Percentiles rank a stretch among this genome's conserved stretches.
phyloP scores from a whole-genome alignment of 2,888 invertebrate species.

The Coelopa pilipes region DNA sequence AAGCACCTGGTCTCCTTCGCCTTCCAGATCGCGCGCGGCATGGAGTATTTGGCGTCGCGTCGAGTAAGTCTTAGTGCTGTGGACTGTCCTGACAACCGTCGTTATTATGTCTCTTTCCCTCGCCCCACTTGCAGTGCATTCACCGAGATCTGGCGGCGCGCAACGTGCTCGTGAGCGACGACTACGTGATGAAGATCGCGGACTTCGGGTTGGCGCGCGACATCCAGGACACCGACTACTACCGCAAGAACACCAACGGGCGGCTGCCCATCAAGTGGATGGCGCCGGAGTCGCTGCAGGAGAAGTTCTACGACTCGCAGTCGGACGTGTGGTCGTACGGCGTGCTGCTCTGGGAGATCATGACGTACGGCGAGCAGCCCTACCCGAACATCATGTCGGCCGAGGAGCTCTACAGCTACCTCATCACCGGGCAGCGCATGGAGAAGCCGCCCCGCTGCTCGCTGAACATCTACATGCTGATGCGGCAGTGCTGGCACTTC shows the following conservation, averaged over 20 bases:
- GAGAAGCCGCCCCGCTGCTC: conserved; percentile 96
- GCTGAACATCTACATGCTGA: conserved; percentile 93
- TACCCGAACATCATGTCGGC: conserved; percentile 95
- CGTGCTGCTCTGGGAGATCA: conserved; percentile 96
- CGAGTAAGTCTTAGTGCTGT: conserved; percentile 66
- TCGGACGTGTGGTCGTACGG: conserved; percentile 98
- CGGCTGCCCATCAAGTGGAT: conserved; percentile 99
- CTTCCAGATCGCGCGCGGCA: conserved; percentile 96
- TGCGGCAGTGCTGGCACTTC: conserved; percentile 98
- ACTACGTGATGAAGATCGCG: conserved; percentile 95
- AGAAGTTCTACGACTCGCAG: conserved; percentile 92
- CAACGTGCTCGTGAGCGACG: conserved; percentile 94
- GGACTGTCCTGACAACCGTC: not conserved
- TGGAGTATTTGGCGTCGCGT: conserved; percentile 97
- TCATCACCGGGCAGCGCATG: conserved; percentile 93
- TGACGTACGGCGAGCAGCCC: conserved; percentile 98
- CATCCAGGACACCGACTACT: conserved; percentile 94
- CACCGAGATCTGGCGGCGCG: conserved; percentile 98
- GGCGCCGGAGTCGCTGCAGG: conserved; percentile 97
- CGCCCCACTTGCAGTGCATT: conserved; percentile 78
- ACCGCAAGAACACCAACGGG: conserved; percentile 95
- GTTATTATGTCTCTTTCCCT: not conserved
- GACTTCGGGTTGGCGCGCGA: conserved; percentile 98
- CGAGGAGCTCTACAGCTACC: conserved; percentile 90
- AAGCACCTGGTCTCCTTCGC: conserved; percentile 96